phyloP scores from a whole-genome alignment of 2,888 invertebrate species.

The Limenitis camilla region DNA sequence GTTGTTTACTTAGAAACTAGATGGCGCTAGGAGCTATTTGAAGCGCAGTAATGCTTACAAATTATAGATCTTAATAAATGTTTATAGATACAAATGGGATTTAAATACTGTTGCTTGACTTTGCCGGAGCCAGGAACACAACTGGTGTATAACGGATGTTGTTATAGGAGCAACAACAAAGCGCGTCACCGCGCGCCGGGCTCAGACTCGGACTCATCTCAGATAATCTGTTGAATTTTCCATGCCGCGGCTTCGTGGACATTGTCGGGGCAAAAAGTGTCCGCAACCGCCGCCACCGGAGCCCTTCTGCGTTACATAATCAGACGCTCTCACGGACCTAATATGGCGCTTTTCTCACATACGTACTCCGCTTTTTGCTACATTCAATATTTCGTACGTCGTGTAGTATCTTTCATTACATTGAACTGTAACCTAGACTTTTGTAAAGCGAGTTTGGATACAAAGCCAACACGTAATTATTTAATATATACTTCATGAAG shows the following conservation, averaged over 20 bases:
- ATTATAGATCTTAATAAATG: too few species aligned
- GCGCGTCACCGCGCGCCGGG: not conserved
- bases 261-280: conserved; percentile 31
- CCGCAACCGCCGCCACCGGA: conserved; percentile 30
- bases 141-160: not conserved
- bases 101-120: too few species aligned
- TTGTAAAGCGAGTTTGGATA: too few species aligned
- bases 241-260: conserved; percentile 26
- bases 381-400: not conserved
- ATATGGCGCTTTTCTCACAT: conserved; percentile 26
- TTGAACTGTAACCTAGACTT: too few species aligned
- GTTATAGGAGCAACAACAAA: not conserved
- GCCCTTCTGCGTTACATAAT: conserved; percentile 52
- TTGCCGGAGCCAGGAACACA: too few species aligned
- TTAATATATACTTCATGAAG: too few species aligned
- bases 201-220: conserved; percentile 7
- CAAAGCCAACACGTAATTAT: too few species aligned
- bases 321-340: conserved; percentile 34
- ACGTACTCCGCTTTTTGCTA: conserved; percentile 4
- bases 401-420: too few species aligned
- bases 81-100: too few species aligned
- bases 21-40: too few species aligned
- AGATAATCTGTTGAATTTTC: conserved; percentile 52
- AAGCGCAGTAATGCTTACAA: too few species aligned
- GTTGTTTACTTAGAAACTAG: too few species aligned